These are phyloP conservation scores for Myotis brandtii DNA, from an alignment of 2,113 vertebrate species.

Conservation along the genomic window DNA sequence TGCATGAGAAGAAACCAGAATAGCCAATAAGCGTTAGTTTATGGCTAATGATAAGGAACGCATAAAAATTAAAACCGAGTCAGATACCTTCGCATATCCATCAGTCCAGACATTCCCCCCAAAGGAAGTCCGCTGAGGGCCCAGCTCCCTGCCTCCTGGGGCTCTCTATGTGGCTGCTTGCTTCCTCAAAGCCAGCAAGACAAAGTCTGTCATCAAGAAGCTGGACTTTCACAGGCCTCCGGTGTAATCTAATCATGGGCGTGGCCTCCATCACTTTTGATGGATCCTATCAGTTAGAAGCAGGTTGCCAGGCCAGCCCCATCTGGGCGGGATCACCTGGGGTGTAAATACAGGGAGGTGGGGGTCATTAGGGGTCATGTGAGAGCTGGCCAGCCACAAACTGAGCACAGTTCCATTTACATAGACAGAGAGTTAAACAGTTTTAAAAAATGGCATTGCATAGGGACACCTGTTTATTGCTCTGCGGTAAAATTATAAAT, in stretches of 20 bases:
- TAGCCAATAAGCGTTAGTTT: not conserved
- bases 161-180: not conserved
- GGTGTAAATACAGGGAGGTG: not conserved
- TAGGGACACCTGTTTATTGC: not conserved
- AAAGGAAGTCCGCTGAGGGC: not conserved
- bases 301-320: not conserved
- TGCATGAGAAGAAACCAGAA: not conserved
- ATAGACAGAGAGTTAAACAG: rapidly evolving
- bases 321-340: too few species aligned
- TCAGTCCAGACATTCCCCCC: not conserved
- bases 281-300: not conserved
- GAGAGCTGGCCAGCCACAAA: not conserved
- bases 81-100: not conserved
- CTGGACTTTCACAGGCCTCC: not conserved
- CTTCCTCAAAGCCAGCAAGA: not conserved
- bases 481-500: rapidly evolving
- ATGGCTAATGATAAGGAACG: not conserved
- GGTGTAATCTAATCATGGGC: not conserved
- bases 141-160: not conserved
- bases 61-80: not conserved
- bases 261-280: not conserved
- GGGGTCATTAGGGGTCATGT: not conserved
- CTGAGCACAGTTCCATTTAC: rapidly evolving
- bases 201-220: not conserved
- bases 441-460: not conserved